Evolutionary conservation across 1,140 invertebrate species (phyloP), one percentile per base, ranked within the genome.

Genomic region (Dicyema japonicum): DNA sequence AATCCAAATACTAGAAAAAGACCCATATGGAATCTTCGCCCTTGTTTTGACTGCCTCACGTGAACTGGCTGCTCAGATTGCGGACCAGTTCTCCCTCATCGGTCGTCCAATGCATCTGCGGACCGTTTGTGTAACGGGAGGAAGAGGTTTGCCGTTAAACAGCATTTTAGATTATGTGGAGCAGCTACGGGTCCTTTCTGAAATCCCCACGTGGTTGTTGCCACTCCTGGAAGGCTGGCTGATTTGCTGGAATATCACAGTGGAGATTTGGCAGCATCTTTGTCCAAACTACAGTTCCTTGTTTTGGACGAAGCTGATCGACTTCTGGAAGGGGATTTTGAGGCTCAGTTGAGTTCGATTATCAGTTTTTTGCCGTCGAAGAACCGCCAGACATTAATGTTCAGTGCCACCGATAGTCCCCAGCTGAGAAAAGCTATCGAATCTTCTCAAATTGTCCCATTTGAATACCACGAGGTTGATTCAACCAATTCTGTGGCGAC

Each of bases 31-130:
- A 4, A 49, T 49, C 30, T 50, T 43, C 41, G 47, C 47, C 29
- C 34, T 54, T n/a, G 37, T 52, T 7, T 24, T 52, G 4, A 50
- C 48, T 8, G 47, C 49, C 15, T 51, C 50, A 12, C 43, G 47
- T 27, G 50, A 51, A 27, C 32, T 52, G 15, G 48, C 49, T 1
- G 57, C 57, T 31, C 52, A 72, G 62, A 85, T 85, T 39, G 66
- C 62, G 18, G 76, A 88, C 39, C 46, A 53, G 35, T 49, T 50
- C 26, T 36, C 37, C 35, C 40, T 74, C 62, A 47, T 52, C 26
- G 47, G 48, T 15, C 43, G 50, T 36, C 40, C 41, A 17, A 38
- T 47, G 8, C 36, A 39, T 27, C 32, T 50, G 1, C 36, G 41
- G 31, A 45, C 40, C 0, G 36, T 37, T 19, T 42, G 49, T 0